Percentiles rank a stretch among this genome's conserved stretches.
Conservation (phyloP, 2,113 vertebrate genomes). For the Ovibos moschatus region DNA sequence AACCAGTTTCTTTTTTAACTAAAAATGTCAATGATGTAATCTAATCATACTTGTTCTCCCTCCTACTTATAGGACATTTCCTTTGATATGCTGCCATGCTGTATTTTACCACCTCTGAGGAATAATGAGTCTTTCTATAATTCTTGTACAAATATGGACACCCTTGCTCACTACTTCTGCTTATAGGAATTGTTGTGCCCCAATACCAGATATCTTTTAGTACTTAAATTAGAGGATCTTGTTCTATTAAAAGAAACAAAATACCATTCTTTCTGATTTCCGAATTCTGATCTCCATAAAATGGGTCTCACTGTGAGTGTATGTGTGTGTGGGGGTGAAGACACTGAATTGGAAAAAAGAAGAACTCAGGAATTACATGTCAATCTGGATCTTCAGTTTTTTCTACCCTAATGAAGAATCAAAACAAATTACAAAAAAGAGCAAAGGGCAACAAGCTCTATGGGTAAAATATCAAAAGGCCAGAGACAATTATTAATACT, state of each 20-base stretch:
- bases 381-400: not conserved
- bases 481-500: not conserved
- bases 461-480: not conserved
- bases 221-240: not conserved
- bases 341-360: not conserved
- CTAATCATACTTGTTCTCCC: not conserved
- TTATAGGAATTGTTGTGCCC: not conserved
- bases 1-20: not conserved
- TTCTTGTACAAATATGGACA: not conserved
- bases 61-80: not conserved
- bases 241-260: conserved; percentile 28
- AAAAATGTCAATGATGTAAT: not conserved
- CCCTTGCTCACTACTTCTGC: not conserved
- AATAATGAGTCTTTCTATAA: not conserved
- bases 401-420: not conserved
- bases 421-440: not conserved
- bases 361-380: not conserved
- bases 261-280: not conserved
- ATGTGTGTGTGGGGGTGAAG: not conserved
- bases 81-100: not conserved
- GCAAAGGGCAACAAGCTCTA: not conserved
- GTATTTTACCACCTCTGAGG: not conserved
- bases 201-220: not conserved
- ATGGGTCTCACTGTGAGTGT: not conserved
- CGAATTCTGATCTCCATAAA: conserved; percentile 29